Base-by-base conservation (phyloP, 2,113 vertebrate species). In the Cygnus atratus region DNA sequence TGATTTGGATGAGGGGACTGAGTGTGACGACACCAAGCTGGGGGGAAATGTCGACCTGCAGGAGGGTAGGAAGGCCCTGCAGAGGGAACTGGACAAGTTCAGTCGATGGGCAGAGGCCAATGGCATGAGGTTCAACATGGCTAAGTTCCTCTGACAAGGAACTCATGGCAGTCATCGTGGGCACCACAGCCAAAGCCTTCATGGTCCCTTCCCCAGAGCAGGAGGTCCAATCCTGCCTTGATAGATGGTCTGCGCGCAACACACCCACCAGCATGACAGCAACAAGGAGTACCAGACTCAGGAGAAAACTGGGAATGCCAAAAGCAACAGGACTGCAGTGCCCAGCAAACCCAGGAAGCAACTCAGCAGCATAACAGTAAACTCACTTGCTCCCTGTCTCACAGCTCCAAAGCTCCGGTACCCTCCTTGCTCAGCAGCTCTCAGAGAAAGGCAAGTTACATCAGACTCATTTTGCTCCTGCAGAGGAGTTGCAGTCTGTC, bases 391-490 rank as follows among this genome's bases (percentile, higher is more conserved):
- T 65, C 19, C 25, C 48, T 2, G 1, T 41, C 50, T 15, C 58
- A 24, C 33, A 0, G 0, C 35, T n/a, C 54, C 39, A 0, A 9
- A 19, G 12, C 8, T 8, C 29, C 13, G 0, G 1, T 35, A 2
- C 2, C 16, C n/a, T 29, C 63, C 35, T 54, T 29, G 48, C 70
- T 24, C 73, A 1, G 18, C 1, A 25, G 13, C 26, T 21, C 28
- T 12, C 28, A 3, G 20, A 2, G 80, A 20, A 87, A 31, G 43
- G 54, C 46, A 63, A 26, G 25, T 63, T 50, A 5, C 5, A 0
- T 1, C 31, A 26, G 48, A 22, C 29, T 78, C 4, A 0, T 37
- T 77, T 63, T 31, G 19, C 33, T 83, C 41, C 76, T 0, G 3
- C 19, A 59, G 18, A 29, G 57, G 18, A 66, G 52, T 50, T 52